These are phyloP conservation scores for Montipora capitata DNA, from an alignment of 92 coral and sea anemone species.

Conservation along the genomic window DNA sequence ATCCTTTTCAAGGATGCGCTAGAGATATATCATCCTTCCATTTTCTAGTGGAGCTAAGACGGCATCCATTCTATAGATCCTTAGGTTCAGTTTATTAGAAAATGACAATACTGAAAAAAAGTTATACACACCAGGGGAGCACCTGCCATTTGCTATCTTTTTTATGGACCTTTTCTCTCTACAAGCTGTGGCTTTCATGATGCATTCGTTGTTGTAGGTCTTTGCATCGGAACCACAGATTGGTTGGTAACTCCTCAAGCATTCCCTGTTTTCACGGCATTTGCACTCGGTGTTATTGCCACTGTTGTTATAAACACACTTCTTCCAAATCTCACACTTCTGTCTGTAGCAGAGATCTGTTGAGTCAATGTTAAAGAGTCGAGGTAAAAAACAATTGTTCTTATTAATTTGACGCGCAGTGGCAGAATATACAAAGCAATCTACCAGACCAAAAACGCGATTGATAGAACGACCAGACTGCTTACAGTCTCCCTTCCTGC, in stretches of 20 bases:
- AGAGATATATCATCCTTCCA: no score
- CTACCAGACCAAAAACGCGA: no score
- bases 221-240: conserved; percentile 91
- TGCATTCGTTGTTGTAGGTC: conserved; percentile 86
- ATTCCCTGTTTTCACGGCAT: conserved; percentile 85
- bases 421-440: no score
- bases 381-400: no score
- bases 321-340: conserved; percentile 74
- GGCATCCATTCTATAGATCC: no score
- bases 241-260: conserved; percentile 75
- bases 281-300: conserved; percentile 63
- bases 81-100: no score
- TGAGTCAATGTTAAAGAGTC: neutral
- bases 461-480: no score
- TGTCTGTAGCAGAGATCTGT: conserved; percentile 74
- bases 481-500: no score
- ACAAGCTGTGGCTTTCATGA: conserved; percentile 92
- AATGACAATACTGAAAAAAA: neutral
- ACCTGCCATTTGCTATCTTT: conserved; percentile 55
- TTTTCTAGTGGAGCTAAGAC: no score
- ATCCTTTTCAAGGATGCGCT: no score
- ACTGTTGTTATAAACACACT: conserved; percentile 58
- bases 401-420: no score
- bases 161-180: conserved; percentile 54
- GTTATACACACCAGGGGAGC: conserved; percentile 83